Evolutionary conservation across 2,113 vertebrate genomes (phyloP), one percentile per base, ranked within the genome.

Genomic region (Mustelus asterias): DNA sequence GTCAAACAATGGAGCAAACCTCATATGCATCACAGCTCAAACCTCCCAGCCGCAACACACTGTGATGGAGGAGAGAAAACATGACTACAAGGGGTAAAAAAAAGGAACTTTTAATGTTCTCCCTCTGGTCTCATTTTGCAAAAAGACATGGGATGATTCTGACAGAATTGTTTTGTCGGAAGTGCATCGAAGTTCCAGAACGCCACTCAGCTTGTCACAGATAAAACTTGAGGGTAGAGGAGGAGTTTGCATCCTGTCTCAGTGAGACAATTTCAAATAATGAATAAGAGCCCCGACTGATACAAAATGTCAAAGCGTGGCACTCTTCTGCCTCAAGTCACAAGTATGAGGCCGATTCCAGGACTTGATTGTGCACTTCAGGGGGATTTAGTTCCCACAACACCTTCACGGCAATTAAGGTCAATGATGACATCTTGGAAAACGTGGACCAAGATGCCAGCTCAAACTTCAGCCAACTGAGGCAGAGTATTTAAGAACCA

Each of bases 1-100:
- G 69, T 72, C 37, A 95, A 95, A 95, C 94, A 95, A 95, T 76
- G 10, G 67, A 72, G 63, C 67, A 33, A 54, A 69, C 26, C 94
- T 76, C 94, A 72, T 26, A 54, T 13, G 14, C 94, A 70, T 26
- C 24, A 70, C 93, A 72, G 54, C 65, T 72, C 67, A 7, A 72
- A 26, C 37, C 5, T 72, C 44, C n/a, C 67, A 69, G 67, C 67
- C 54, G 67, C 93, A 72, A 26, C 26, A 26, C 41, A 29, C 37
- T 48, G 89, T 1, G 33, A 16, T 20, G 33, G 33, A 83, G 80
- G 89, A 65, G 16, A 93, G 60, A 65, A 37, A 65, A 65, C 16
- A 0, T 20, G 14, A 54, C 58, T 37, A 65, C 89, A 93, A 89
- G 26, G 4, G 3, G 33, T 63, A 16, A 41, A 6, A 83, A 44